Evolutionary conservation across 2,888 invertebrate genomes (phyloP).

Genomic region (Didymodactylos carnosus): DNA sequence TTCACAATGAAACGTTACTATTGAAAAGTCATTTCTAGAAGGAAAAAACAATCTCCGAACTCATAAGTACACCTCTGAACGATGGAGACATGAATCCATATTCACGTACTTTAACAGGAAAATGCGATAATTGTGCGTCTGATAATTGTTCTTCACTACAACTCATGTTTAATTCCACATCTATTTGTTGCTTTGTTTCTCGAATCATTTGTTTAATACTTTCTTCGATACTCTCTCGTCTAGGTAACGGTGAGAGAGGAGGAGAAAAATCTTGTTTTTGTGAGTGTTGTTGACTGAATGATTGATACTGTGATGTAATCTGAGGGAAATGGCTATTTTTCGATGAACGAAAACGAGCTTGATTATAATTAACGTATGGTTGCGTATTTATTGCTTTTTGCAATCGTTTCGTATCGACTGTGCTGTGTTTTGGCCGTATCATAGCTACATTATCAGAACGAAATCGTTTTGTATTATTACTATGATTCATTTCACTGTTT

Average conservation of each 20-base stretch:
- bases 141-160: neutral
- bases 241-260: neutral
- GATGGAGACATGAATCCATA: too few relatives aligned
- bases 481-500: too few relatives aligned
- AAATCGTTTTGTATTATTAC: neutral
- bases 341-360: neutral
- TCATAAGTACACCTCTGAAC: too few relatives aligned
- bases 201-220: neutral
- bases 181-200: neutral
- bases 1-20: too few relatives aligned
- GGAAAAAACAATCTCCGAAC: too few relatives aligned
- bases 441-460: neutral
- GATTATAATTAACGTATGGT: neutral
- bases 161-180: neutral
- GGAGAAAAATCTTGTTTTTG: neutral
- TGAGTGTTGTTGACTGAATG: neutral
- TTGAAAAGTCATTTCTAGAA: too few relatives aligned
- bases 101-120: neutral
- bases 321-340: neutral
- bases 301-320: neutral
- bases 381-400: neutral
- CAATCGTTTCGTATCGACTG: too few relatives aligned
- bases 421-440: neutral
- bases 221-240: neutral
- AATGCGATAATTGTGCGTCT: neutral